Conservation (phyloP, 2,888 invertebrate genomes). For the Andrena fulva region DNA sequence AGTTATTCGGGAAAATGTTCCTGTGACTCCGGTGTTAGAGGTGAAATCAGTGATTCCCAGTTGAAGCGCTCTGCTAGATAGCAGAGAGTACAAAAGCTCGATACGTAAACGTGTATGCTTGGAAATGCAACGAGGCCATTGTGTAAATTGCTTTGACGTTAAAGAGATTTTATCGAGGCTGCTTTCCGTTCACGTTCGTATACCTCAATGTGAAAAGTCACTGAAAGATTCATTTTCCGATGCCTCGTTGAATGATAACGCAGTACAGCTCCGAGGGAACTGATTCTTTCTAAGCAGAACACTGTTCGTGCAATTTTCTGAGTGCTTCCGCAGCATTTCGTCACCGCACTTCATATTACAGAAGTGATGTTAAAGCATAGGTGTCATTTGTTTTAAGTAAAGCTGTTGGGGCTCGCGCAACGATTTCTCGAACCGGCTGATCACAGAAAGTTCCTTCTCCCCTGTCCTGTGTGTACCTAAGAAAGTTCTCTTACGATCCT, state of each 20-base stretch:
- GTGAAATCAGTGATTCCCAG: neutral
- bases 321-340: too few species aligned
- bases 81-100: neutral
- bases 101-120: neutral
- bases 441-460: too few species aligned
- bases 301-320: neutral
- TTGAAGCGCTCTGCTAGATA: neutral
- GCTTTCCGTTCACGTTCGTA: neutral
- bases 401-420: too few species aligned
- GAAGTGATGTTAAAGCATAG: too few species aligned
- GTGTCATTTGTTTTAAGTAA: too few species aligned
- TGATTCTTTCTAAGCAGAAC: neutral
- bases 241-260: neutral
- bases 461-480: too few species aligned
- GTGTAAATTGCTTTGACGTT: slow-evolving; percentile 2
- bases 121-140: neutral
- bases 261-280: neutral
- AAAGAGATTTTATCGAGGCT: neutral
- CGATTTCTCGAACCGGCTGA: too few species aligned
- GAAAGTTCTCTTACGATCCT: too few species aligned
- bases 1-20: neutral
- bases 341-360: too few species aligned
- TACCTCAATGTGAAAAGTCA: neutral
- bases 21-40: neutral
- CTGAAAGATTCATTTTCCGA: neutral